Evolutionary conservation across 2,888 invertebrate species (phyloP), one percentile per base, ranked within the genome.

Genomic region (Heliconius aoede): DNA sequence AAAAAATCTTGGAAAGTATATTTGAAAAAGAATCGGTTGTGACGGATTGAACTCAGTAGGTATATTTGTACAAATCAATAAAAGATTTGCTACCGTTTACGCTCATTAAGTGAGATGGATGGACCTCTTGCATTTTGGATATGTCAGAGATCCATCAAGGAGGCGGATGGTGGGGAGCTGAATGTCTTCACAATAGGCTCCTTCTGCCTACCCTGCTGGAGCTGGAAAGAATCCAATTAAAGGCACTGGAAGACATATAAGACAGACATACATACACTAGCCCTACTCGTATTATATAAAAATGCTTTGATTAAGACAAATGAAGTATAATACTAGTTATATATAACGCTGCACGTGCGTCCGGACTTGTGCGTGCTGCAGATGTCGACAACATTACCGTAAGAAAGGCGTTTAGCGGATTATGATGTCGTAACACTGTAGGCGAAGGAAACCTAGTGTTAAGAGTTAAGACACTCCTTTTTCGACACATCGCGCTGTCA

Each of bases 341-440:
- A 32, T 55, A 73, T 30, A 61, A 67, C 36, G 74, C 60, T 67
- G 74, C 79, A 79, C 79, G 79, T 79, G 79, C 79, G 76, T 79
- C 79, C 79, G 79, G 72, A 67, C 73, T 36, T 67, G 73, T 62
- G 76, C 69, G 76, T 71, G 76, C 67, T 69, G 13, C 51, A 30
- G 18, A 8, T 5, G 28, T 15, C 4, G 0, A 36, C 7, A 1
- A 40, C 46, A 40, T 26, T 46, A 51, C 21, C n/a, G 58, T 26
- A 18, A 28, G 69, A 51, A 30, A 62, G 30, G 73, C 73, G 73
- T 61, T 18, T n/a, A 62, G 68, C 65, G 67, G 55, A 18, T 30
- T 65, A 18, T 46, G n/a, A 30, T 21, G 3, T 32, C 13, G 36
- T 13, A 36, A 13, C 13, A 13, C 13, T 3, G 4, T 36, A 36